These are phyloP conservation scores for Bombycilla garrulus DNA, from an alignment of 2,113 vertebrate species.

Conservation along the genomic window DNA sequence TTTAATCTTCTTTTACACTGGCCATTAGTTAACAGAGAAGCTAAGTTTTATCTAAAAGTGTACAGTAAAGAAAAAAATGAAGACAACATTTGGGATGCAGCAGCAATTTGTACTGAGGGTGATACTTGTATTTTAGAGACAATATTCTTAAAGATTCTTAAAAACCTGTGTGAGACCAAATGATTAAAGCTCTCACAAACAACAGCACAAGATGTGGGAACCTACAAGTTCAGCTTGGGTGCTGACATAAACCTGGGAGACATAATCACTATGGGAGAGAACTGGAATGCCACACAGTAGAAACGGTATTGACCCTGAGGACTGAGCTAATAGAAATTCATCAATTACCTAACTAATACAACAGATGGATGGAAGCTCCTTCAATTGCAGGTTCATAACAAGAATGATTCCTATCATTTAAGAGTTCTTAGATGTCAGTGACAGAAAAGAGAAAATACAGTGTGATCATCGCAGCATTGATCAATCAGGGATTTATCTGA, in stretches of 20 bases:
- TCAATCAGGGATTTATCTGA: not conserved
- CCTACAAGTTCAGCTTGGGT: not conserved
- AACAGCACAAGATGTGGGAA: not conserved
- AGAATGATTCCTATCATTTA: not conserved
- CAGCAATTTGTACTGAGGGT: not conserved
- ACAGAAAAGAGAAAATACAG: not conserved
- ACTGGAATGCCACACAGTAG: not conserved
- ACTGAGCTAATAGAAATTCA: not conserved
- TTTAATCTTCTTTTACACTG: not conserved
- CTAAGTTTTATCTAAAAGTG: not conserved
- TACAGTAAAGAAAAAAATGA: not conserved
- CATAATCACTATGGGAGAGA: not conserved
- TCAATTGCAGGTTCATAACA: not conserved
- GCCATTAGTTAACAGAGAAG: not conserved
- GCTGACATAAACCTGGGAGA: not conserved
- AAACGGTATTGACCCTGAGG: not conserved
- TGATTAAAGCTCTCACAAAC: not conserved
- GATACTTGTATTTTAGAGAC: not conserved
- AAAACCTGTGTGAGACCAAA: not conserved
- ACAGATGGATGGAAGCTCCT: slow-evolving; percentile 15
- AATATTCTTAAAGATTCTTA: not conserved
- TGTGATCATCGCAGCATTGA: not conserved
- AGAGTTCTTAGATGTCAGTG: not conserved
- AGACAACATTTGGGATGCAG: not conserved
- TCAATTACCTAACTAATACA: not conserved